Conservation (phyloP, 2,113 vertebrate genomes). For the Mesoclemmys tuberculata region DNA sequence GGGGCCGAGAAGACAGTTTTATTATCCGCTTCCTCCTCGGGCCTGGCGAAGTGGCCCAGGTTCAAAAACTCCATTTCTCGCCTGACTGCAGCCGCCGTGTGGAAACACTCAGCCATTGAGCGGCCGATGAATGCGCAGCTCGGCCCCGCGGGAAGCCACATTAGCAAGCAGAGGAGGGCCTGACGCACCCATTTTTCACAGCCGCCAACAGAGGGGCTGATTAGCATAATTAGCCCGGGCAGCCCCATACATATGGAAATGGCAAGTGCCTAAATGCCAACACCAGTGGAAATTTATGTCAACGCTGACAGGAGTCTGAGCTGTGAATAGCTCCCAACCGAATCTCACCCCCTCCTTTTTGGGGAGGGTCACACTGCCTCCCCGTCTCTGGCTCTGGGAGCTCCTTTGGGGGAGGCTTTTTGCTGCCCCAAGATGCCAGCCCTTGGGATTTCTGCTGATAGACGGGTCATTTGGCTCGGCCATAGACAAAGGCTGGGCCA, state of each 20-base stretch:
- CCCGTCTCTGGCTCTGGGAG: slow-evolving; percentile 35
- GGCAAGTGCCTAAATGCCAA: slow-evolving; percentile 93
- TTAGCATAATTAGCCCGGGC: slow-evolving; percentile 98
- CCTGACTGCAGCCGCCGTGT: slow-evolving; percentile 96
- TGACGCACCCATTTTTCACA: slow-evolving; percentile 97
- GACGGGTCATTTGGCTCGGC: slow-evolving; percentile 71
- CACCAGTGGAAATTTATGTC: slow-evolving; percentile 95
- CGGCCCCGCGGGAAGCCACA: slow-evolving; percentile 96
- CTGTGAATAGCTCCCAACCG: slow-evolving; percentile 89
- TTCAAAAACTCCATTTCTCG: slow-evolving; percentile 96
- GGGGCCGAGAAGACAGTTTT: slow-evolving; percentile 72
- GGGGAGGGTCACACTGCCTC: slow-evolving; percentile 56
- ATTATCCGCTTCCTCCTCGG: slow-evolving; percentile 78
- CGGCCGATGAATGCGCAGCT: slow-evolving; percentile 91
- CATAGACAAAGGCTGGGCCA: slow-evolving; percentile 64
- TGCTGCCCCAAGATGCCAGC: slow-evolving; percentile 34
- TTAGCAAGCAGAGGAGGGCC: slow-evolving; percentile 97
- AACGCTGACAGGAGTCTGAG: slow-evolving; percentile 90
- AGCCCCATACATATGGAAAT: slow-evolving; percentile 97
- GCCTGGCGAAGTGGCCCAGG: slow-evolving; percentile 86
- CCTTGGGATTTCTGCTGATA: slow-evolving; percentile 67
- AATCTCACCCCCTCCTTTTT: slow-evolving; percentile 63
- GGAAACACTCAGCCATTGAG: slow-evolving; percentile 96
- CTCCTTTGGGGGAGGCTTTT: background rate
- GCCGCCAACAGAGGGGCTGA: slow-evolving; percentile 93